A percentile compares a stretch with the other conserved stretches of the same genome.
These are phyloP conservation scores for Hypanus sabinus DNA, from an alignment of 2,113 vertebrate genomes.

Conservation along the genomic window DNA sequence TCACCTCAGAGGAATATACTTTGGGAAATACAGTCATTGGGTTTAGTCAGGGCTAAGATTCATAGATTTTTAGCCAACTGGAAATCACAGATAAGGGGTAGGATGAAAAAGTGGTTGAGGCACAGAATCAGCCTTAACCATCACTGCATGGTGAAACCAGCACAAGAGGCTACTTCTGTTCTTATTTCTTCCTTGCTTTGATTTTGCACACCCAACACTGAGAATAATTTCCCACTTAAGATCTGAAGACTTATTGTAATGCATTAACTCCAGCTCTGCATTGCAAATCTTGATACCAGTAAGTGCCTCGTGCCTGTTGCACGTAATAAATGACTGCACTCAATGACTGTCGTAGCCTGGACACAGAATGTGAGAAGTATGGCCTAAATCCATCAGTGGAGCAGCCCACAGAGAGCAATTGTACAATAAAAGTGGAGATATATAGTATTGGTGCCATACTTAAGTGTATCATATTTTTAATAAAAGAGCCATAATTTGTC, in stretches of 20 bases:
- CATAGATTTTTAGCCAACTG: too few species aligned
- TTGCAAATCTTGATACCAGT: background rate
- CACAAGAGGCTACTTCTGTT: background rate
- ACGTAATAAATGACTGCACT: background rate
- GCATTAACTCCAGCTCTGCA: background rate
- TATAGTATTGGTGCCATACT: background rate
- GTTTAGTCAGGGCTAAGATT: too few species aligned
- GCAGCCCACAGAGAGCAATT: constrained; percentile 5
- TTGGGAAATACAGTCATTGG: too few species aligned
- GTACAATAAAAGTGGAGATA: constrained; percentile 12
- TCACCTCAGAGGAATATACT: too few species aligned
- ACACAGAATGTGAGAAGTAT: background rate
- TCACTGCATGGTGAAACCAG: too few species aligned
- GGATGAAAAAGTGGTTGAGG: too few species aligned
- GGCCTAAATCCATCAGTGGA: background rate
- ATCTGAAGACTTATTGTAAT: background rate
- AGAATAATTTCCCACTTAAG: background rate
- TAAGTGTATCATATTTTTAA: constrained; percentile 13
- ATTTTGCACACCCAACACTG: background rate
- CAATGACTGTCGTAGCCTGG: background rate
- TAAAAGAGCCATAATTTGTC: constrained; percentile 27
- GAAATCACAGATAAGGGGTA: too few species aligned
- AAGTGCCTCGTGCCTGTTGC: background rate
- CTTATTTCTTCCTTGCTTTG: background rate
- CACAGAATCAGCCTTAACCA: too few species aligned